Base-by-base conservation (phyloP, 1,140 invertebrate species). In the Drosophila teissieri region DNA sequence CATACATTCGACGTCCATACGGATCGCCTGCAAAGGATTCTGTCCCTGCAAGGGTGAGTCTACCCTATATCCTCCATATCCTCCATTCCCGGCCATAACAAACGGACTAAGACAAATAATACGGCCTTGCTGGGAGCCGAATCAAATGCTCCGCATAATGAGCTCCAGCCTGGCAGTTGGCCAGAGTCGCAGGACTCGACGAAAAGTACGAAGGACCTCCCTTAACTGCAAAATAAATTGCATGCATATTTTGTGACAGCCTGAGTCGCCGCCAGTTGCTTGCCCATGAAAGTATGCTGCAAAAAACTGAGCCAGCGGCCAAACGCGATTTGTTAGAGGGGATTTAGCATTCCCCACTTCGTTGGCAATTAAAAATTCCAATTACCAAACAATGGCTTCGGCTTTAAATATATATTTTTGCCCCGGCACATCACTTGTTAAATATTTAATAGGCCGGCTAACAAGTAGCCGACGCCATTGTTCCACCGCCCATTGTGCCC, bases 21-120 rank as follows among this genome's bases (percentile, higher is more conserved):
- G 94, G 81, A 95, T 97, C 15, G 94, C 94, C 22, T 98, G 97
- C 93, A 96, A 96, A 93, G 97, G 97, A 92, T 98, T 98, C 93
- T 98, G 97, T 88, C 97, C 97, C 3, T 98, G 97, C 92, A 96
- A 96, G 85, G 91, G 91, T 92, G 86, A 91, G 85, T 76, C 46
- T 90, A 84, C 3, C 8, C 31, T 7, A 31, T n/a, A n/a, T n/a
- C n/a, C n/a, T n/a, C n/a, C 19, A 19, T 46, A 49, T 27, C 15
- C 31, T 40, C 15, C 12, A 17, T 46, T 39, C 27, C 37, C 17
- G 48, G 14, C 39, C 63, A 70, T 44, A 57, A 60, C 52, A 61
- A 49, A 65, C 22, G 60, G 24, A 51, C 34, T 52, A 34, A 19
- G 37, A 68, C 61, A 70, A 51, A 73, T 44, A 52, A 27, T 19